These are phyloP conservation scores for Calliphora vomitoria DNA, from an alignment of 2,888 invertebrate genomes.

Conservation along the genomic window DNA sequence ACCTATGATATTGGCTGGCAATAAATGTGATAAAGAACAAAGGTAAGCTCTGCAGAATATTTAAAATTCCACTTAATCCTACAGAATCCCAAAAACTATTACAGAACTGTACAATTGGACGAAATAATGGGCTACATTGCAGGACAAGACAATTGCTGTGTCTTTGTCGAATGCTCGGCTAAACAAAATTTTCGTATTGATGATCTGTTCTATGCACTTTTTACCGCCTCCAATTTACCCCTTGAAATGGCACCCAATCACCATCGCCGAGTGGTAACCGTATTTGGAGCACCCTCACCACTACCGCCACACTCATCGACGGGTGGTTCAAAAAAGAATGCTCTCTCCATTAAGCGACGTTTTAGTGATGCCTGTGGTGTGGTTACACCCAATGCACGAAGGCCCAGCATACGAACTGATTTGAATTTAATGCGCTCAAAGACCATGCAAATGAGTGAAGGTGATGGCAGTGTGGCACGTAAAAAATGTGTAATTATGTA, in stretches of 20 bases:
- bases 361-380: conserved; percentile 95
- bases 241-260: conserved; percentile 95
- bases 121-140: conserved; percentile 92
- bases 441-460: conserved; percentile 90
- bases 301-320: conserved; percentile 88
- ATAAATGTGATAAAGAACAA: conserved; percentile 93
- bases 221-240: conserved; percentile 92
- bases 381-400: conserved; percentile 93
- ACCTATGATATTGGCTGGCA: conserved; percentile 94
- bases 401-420: conserved; percentile 95
- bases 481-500: conserved; percentile 81
- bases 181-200: conserved; percentile 92
- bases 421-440: conserved; percentile 94
- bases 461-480: conserved; percentile 85
- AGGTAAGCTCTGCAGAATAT: conserved; percentile 85
- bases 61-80: no score
- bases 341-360: conserved; percentile 92
- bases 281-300: conserved; percentile 91
- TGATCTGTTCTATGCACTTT: conserved; percentile 93
- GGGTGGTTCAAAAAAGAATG: conserved; percentile 89
- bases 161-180: conserved; percentile 93
- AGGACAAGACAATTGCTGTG: conserved; percentile 90
- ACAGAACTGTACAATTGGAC: conserved; percentile 90
- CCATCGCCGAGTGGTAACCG: conserved; percentile 91
- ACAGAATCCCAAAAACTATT: conserved; percentile 34